Percentiles rank a stretch among this genome's conserved stretches.
phyloP scores from a whole-genome alignment of 2,797 vertebrate species.

The Halcyon leucocephala region DNA sequence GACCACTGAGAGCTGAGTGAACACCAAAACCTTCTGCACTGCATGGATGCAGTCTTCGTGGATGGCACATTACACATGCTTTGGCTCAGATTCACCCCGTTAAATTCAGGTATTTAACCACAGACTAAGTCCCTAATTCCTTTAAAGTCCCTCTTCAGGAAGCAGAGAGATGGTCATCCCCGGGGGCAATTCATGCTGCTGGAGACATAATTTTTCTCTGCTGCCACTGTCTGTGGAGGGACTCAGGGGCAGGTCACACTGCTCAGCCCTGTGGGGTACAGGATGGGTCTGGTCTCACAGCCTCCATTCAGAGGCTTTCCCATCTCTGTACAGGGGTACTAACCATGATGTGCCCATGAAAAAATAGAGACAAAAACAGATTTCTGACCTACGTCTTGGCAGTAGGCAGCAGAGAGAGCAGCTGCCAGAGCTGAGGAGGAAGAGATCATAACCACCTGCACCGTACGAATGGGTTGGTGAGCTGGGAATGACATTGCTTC shows the following conservation, averaged over 20 bases:
- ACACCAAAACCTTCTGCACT: neutral
- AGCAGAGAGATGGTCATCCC: neutral
- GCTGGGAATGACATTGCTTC: neutral
- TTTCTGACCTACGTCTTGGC: conserved; percentile 31
- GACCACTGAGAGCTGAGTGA: neutral
- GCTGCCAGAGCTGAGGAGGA: neutral
- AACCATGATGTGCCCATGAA: rapidly evolving
- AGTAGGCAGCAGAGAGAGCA: neutral
- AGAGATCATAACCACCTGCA: neutral
- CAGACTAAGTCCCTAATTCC: neutral
- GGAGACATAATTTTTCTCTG: neutral
- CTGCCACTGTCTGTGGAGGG: neutral
- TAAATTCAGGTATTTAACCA: neutral
- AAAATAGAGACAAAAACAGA: neutral
- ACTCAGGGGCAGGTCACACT: neutral
- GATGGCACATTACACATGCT: rapidly evolving
- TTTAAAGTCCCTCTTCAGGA: neutral
- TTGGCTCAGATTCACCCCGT: neutral
- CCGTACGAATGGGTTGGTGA: rapidly evolving
- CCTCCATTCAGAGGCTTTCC: rapidly evolving
- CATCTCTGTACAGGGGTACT: rapidly evolving
- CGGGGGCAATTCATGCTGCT: neutral
- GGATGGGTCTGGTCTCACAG: neutral
- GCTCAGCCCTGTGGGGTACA: neutral
- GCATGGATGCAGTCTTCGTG: neutral